Base-by-base conservation (phyloP, 2,113 vertebrate species). In the Rhodinocichla rosea region DNA sequence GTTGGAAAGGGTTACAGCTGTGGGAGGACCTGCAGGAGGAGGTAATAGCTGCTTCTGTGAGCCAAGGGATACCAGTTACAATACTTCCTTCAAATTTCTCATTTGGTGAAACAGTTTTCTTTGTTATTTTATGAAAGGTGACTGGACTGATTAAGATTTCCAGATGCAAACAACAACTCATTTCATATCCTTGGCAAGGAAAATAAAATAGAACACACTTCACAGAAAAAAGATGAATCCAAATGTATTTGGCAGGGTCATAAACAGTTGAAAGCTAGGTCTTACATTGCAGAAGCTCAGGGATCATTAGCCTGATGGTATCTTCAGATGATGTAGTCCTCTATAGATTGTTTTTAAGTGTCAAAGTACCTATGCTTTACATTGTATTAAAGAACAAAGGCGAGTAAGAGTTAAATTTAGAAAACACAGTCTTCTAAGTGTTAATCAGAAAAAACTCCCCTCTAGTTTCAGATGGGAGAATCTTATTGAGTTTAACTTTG, bases 121-220 rank as follows among this genome's bases (percentile, higher is more conserved):
- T 97, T 97, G 91, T 96, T 98, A 91, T 97, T 71, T 97, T 93
- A 77, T 87, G 92, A 95, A 96, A 96, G 94, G 87, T 96, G 97
- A 87, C 92, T 93, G 96, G 89, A 75, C 93, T 52, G 86, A 87
- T 75, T 93, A 96, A 89, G 92, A 93, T 96, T 93, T 83, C 89
- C 94, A 91, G 84, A 90, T 97, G 82, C 73, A 94, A 90, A 92
- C 70, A 83, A 53, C 64, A 95, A 83, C 83, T 93, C 85, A 30
- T 95, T 60, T 83, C 75, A 87, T 87, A 90, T 74, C 71, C 18
- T 86, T 65, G 82, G 67, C 85, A 77, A 73, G 83, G 71, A 83
- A 88, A 78, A 89, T 44, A 87, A 97, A 96, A 67, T 2, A 11
- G 28, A 90, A 63, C 49, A 22, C 77, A 33, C 40, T 73, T 93